Evolutionary conservation across 1,140 invertebrate species (phyloP), one percentile per base, ranked within the genome.

Genomic region (Caenorhabditis remanei): DNA sequence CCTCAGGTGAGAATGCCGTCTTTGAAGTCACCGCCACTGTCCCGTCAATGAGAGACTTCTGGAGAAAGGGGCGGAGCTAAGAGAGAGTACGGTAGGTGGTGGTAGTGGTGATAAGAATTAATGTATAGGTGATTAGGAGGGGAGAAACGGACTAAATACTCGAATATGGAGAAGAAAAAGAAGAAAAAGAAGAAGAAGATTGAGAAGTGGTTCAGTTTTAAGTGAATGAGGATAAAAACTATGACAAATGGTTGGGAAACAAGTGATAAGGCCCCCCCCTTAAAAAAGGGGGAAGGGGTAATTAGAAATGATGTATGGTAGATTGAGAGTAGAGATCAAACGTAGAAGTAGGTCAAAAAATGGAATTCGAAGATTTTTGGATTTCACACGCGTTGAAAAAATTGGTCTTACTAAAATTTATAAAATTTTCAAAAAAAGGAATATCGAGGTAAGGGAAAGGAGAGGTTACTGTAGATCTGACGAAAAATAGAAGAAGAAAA

Each of bases 181-280:
- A 32, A 32, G 32, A 32, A 32, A 8, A 65, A 13, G 1, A 32
- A 9, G 24, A 41, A 32, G 61, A 41, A 40, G 61, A 65, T 65
- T 1, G 8, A 11, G 11, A 13, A 13, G 6, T 1, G 32, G 32
- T 32, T 32, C 32, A 32, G 32, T 46, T 46, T 71, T 71, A 21
- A 58, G n/a, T n/a, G 19, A 32, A 32, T 32, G 32, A 32, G 32
- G 50, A 67, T 67, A 79, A 79, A 79, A 79, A 79, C 71, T 79
- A 79, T 79, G 71, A 79, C 71, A 79, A 79, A 79, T 24, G 71
- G 43, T 79, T 79, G 71, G 71, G 71, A 79, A 79, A 19, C 13
- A 19, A 32, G 40, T 71, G 65, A 79, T 50, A 79, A 79, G n/a
- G n/a, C n/a, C n/a, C n/a, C n/a, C n/a, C n/a, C n/a, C n/a, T n/a